Evolutionary conservation across 2,888 invertebrate species (phyloP).

Genomic region (Drosophila lacicola): DNA sequence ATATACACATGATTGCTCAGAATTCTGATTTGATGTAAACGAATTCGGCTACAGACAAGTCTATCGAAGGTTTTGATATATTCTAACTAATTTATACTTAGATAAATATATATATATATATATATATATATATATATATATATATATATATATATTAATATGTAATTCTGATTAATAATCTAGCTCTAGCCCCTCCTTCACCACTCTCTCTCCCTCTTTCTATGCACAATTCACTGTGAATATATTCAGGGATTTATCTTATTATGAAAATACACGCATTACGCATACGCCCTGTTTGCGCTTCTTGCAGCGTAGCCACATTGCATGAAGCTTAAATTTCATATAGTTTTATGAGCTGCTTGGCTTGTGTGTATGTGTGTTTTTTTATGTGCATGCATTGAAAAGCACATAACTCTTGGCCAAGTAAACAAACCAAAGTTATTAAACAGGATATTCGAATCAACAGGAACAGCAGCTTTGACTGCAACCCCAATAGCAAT

Average conservation of each 20-base stretch:
- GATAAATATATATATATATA: not conserved
- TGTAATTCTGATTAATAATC: not conserved
- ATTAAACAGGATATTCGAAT: slow-evolving; percentile 78
- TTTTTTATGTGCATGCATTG: slow-evolving; percentile 3
- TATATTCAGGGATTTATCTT: not conserved
- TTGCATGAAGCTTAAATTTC: slow-evolving; percentile 22
- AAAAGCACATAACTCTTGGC: slow-evolving; percentile 66
- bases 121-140: not conserved
- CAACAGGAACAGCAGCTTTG: slow-evolving; percentile 58
- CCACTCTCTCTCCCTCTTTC: not conserved
- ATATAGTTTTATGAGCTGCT: slow-evolving; percentile 48
- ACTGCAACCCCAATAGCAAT: slow-evolving; percentile 29
- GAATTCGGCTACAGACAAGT: not conserved
- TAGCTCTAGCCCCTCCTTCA: not conserved
- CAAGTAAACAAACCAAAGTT: slow-evolving; percentile 72
- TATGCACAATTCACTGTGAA: not conserved
- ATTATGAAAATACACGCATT: slow-evolving; percentile 5
- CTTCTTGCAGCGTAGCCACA: too few species aligned
- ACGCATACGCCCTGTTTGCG: slow-evolving; percentile 23
- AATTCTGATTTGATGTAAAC: not conserved
- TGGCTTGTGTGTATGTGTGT: slow-evolving; percentile 9
- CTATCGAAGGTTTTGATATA: too few species aligned
- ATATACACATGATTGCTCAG: not conserved
- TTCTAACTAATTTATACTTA: too few species aligned
- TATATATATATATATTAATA: not conserved